Percentiles rank a stretch among this genome's conserved stretches.
Evolutionary conservation across 2,888 invertebrate genomes (phyloP).

Genomic region (Helicoverpa assulta): DNA sequence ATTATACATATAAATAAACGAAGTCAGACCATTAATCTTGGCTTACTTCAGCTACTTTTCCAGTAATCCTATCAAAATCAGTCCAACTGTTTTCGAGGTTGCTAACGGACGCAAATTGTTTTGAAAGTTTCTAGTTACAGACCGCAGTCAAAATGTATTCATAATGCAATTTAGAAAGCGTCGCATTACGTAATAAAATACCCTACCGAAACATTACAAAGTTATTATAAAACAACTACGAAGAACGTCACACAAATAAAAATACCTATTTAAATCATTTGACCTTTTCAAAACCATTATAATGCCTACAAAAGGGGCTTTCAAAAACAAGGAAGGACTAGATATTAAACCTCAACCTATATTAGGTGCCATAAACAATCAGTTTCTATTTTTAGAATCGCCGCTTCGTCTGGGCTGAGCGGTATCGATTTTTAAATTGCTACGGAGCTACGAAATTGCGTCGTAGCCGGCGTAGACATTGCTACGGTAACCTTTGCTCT

Average conservation of each 20-base stretch:
- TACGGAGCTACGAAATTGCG: conserved; percentile 60
- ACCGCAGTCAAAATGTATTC: too few species aligned
- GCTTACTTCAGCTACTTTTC: too few species aligned
- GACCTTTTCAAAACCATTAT: background rate
- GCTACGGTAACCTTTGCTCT: conserved; percentile 52
- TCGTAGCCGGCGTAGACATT: conserved; percentile 56
- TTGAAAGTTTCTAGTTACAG: too few species aligned
- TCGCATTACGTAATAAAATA: too few species aligned
- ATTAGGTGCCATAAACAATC: conserved; percentile 39
- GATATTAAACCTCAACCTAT: conserved; percentile 40
- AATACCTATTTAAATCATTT: background rate
- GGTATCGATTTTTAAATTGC: conserved; percentile 64
- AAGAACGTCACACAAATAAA: background rate
- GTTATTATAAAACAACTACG: too few species aligned
- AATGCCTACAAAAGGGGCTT: background rate
- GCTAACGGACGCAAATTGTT: too few species aligned
- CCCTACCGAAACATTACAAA: too few species aligned
- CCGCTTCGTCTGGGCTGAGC: conserved; percentile 28
- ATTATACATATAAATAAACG: too few species aligned
- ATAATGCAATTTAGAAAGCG: too few species aligned
- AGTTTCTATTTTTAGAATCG: conserved; percentile 62
- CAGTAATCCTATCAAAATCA: too few species aligned
- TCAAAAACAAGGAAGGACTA: conserved; percentile 29
- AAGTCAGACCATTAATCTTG: too few species aligned
- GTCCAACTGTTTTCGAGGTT: too few species aligned